Evolutionary conservation across 2,797 vertebrate species (phyloP), one percentile per base, ranked within the genome.

Genomic region (Gymnodraco acuticeps): DNA sequence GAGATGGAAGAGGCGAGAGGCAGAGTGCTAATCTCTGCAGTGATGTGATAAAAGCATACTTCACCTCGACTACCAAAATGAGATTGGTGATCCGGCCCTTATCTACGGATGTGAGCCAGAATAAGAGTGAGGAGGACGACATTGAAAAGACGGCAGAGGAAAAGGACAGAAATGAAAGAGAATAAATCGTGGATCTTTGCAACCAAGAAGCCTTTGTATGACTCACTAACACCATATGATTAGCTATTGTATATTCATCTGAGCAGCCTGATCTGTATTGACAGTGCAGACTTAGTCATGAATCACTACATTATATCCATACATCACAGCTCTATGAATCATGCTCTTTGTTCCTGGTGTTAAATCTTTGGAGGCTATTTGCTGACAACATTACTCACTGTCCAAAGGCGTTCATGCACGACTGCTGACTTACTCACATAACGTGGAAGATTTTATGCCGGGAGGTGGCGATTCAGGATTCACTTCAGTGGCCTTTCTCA

Each of bases 1-100:
- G 3, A 64, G 55, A 70, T 27, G 1, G 48, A 62, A 65, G 23
- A 15, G 11, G 31, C 9, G 43, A 82, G 66, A 67, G 33, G 74
- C 51, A 72, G 60, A 67, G 0, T 33, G 53, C 53, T 70, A 51
- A 74, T 58, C 75, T 78, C 67, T 62, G 64, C 55, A 51, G 38
- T 0, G 43, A 76, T 66, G 65, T 61, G 54, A 82, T 68, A 71
- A 80, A 74, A 87, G 56, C n/a, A 12, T 45, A n/a, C 54, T 72
- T 42, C 45, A 76, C 64, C 61, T 75, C 54, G 62, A 56, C 64
- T 51, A 11, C 56, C 69, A 45, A 70, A 27, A 54, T 66, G 54
- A 87, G 64, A 81, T 81, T 64, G 83, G 70, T 65, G 63, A 82
- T 75, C 45, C 71, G 78, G 81, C 77, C 77, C 53, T 75, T 72